Base-by-base conservation (phyloP, 2,797 vertebrate genomes). In the Luscinia luscinia region DNA sequence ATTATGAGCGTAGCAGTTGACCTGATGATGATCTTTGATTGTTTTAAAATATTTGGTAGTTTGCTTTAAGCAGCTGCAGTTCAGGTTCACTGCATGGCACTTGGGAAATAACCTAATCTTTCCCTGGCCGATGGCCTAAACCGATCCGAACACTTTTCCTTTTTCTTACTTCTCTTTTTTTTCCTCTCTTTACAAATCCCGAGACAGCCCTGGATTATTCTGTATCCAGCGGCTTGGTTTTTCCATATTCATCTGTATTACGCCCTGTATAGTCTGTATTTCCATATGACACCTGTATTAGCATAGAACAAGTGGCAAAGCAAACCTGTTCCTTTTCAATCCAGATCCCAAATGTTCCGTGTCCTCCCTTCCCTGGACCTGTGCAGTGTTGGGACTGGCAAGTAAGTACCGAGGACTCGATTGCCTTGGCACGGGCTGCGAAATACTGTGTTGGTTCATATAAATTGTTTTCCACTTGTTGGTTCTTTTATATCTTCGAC, bases 361-460 rank as follows among this genome's bases (percentile, higher is more conserved):
- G 18, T 24, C 23, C 15, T 58, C 38, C 24, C 7, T 62, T 15
- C 5, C 17, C 27, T 9, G 4, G 14, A 21, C 19, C 38, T 3
- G 3, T 3, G 3, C 19, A 4, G 26, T 1, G 1, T 3, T 43
- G 38, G 61, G 21, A 6, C 16, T 15, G 1, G 11, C 11, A 5
- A 23, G 1, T 46, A 3, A 23, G 6, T 7, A 1, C 28, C 2
- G 21, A 36, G n/a, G 45, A 10, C 21, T 49, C 46, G 30, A 12
- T 67, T 32, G 59, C 34, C 75, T 58, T 74, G 88, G 49, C 49
- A 49, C 0, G 0, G n/a, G 11, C 0, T 0, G 7, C 4, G 9
- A 34, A 58, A 15, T 21, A 2, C 32, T 3, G 4, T 19, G 16
- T 40, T 26, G 20, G 57, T 24, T 89, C 24, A 5, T 4, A 27